Percentiles rank a stretch among this genome's conserved stretches.
phyloP scores from a whole-genome alignment of 2,888 invertebrate species.

The Brachycybe producta region DNA sequence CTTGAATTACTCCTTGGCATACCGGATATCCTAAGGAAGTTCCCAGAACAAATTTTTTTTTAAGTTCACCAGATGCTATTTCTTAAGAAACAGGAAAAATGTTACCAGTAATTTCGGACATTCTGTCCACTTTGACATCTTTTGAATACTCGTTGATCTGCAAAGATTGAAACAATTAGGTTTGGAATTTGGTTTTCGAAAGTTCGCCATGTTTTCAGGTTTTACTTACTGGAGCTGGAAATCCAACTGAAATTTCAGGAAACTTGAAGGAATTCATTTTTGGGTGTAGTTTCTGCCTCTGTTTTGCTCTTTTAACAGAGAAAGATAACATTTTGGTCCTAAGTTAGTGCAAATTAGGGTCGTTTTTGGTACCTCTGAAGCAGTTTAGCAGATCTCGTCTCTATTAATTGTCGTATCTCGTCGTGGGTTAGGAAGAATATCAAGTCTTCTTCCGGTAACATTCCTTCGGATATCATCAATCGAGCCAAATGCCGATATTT shows the following conservation, averaged over 20 bases:
- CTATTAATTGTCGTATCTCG: no score
- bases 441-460: no score
- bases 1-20: constrained; percentile 51
- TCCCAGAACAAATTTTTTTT: neutral
- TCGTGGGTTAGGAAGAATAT: no score
- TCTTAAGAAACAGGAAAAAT: neutral
- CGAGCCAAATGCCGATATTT: no score
- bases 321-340: no score
- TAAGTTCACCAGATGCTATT: neutral
- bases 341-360: no score
- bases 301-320: constrained; percentile 46
- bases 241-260: constrained; percentile 45
- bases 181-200: neutral
- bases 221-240: constrained; percentile 33
- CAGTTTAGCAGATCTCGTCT: no score
- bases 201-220: neutral
- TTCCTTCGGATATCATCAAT: no score
- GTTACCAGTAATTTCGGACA: neutral
- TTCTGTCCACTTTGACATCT: neutral
- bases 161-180: neutral
- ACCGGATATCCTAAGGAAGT: constrained; percentile 51
- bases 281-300: constrained; percentile 47
- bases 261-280: constrained; percentile 49
- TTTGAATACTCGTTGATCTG: neutral
- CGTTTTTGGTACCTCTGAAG: no score